Evolutionary conservation across 2,888 invertebrate species (phyloP).

Genomic region (Penaeus monodon): DNA sequence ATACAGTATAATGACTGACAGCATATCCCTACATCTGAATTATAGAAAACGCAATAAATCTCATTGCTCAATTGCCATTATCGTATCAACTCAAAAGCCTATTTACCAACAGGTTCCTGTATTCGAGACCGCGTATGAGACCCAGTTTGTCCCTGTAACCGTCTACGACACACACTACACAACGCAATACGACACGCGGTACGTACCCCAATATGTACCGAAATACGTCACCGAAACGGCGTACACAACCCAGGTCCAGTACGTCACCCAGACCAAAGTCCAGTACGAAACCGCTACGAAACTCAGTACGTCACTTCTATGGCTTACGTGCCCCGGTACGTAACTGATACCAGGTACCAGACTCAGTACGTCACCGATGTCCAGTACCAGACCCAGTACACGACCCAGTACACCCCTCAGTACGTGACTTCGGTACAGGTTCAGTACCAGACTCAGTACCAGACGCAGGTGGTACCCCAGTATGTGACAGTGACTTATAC

Average conservation of each 20-base stretch:
- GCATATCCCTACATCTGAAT: too few species aligned
- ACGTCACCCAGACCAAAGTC: slow-evolving; percentile 34
- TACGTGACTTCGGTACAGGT: slow-evolving; percentile 43
- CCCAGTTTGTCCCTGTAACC: slow-evolving; percentile 28
- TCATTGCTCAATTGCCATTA: too few species aligned
- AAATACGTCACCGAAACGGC: slow-evolving; percentile 40
- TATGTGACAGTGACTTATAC: slow-evolving; percentile 34
- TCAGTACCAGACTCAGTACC: slow-evolving; percentile 46
- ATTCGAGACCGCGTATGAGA: slow-evolving; percentile 29
- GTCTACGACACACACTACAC: slow-evolving; percentile 41
- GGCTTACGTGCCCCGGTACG: slow-evolving; percentile 27
- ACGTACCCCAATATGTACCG: slow-evolving; percentile 20
- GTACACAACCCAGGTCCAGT: slow-evolving; percentile 38
- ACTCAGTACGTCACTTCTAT: slow-evolving; percentile 39
- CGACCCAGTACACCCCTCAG: slow-evolving; percentile 35
- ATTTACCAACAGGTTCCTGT: slow-evolving; percentile 2
- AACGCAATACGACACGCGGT: slow-evolving; percentile 49
- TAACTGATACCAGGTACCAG: slow-evolving; percentile 52
- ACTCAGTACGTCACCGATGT: slow-evolving; percentile 50
- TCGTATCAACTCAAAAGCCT: too few species aligned
- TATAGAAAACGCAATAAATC: too few species aligned
- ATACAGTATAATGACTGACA: too few species aligned
- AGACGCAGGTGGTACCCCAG: slow-evolving; percentile 39
- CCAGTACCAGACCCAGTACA: slow-evolving; percentile 51
- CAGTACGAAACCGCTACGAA: slow-evolving; percentile 36